Evolutionary conservation across 2,888 invertebrate species (phyloP).

Genomic region (Spilarctia lutea): DNA sequence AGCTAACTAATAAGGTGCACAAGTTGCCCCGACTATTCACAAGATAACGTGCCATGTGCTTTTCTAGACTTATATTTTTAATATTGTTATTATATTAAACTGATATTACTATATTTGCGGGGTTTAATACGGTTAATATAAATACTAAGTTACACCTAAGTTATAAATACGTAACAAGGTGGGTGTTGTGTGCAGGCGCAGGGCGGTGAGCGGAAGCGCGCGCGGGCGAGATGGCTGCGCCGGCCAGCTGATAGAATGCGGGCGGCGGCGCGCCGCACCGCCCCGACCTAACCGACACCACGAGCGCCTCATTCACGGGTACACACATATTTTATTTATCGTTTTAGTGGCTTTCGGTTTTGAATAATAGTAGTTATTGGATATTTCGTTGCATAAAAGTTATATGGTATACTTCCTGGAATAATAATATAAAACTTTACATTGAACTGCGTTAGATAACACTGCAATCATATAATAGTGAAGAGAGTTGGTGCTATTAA

Average conservation of each 20-base stretch:
- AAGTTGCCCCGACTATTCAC: background rate
- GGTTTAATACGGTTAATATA: background rate
- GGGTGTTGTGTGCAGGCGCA: constrained; percentile 69
- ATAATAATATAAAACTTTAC: background rate
- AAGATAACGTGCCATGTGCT: background rate
- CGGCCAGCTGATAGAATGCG: constrained; percentile 85
- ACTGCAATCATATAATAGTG: background rate
- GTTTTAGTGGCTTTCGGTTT: background rate
- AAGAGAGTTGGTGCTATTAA: background rate
- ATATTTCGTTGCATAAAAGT: background rate
- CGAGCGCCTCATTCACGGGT: constrained; percentile 84
- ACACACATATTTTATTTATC: constrained; percentile 49
- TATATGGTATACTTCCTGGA: background rate
- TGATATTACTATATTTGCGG: background rate
- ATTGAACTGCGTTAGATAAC: background rate
- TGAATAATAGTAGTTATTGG: background rate
- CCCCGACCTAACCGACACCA: constrained; percentile 83
- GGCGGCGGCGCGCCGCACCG: constrained; percentile 85
- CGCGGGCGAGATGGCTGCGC: constrained; percentile 79
- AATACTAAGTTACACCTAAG: background rate
- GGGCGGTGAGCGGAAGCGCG: constrained; percentile 79
- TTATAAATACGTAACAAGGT: constrained; percentile 4
- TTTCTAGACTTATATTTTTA: background rate
- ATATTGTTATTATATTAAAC: background rate
- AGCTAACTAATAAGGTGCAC: background rate